Percentiles rank a stretch among this genome's conserved stretches.
Conservation (phyloP, 2,113 vertebrate genomes). For the Erpornis zantholeuca region DNA sequence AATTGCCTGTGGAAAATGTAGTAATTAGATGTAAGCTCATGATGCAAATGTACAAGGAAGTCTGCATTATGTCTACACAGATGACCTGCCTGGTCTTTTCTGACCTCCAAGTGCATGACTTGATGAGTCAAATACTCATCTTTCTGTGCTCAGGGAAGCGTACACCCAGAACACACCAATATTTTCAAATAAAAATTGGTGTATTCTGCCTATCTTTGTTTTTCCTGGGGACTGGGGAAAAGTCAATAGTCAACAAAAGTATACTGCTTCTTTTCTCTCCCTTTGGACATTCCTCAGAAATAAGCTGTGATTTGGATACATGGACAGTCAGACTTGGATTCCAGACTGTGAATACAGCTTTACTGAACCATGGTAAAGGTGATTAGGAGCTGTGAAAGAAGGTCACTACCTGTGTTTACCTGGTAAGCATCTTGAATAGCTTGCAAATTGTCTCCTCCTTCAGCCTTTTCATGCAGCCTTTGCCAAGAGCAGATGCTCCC, state of each 20-base stretch:
- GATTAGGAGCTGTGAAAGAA: neutral
- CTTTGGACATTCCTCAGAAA: neutral
- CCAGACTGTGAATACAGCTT: neutral
- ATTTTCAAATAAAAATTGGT: neutral
- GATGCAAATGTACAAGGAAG: neutral
- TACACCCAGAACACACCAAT: neutral
- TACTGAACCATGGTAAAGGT: neutral
- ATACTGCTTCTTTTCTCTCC: neutral
- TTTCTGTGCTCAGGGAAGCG: neutral
- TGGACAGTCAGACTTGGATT: neutral
- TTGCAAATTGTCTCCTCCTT: neutral
- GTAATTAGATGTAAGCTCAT: neutral
- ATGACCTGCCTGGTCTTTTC: neutral
- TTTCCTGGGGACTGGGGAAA: neutral
- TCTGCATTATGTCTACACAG: neutral
- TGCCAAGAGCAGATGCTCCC: neutral
- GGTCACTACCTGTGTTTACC: neutral
- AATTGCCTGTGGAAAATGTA: neutral
- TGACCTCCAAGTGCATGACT: neutral
- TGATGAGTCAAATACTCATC: neutral
- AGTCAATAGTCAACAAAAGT: neutral
- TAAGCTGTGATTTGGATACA: neutral
- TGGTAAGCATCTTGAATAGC: neutral
- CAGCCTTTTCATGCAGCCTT: neutral
- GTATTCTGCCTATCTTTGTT: neutral